Conservation (phyloP, 1,140 invertebrate species). For the Drosophila gunungcola region DNA sequence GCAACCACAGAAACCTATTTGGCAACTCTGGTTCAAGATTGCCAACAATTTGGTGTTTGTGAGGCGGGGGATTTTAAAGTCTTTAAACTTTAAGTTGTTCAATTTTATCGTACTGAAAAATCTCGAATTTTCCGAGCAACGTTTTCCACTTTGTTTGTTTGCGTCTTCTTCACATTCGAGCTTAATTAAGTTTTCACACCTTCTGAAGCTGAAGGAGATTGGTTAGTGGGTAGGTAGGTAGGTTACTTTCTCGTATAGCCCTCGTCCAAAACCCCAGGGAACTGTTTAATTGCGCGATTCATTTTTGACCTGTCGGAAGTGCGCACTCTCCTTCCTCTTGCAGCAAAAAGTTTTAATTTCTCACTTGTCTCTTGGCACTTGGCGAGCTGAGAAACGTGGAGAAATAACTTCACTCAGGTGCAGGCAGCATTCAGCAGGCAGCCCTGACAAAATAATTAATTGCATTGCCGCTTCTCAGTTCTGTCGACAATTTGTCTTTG, state of each 20-base stretch:
- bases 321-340: slow-evolving; percentile 9
- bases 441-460: slow-evolving; percentile 76
- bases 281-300: slow-evolving; percentile 78
- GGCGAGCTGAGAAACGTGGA: slow-evolving; percentile 7
- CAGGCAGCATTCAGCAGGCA: slow-evolving; percentile 36
- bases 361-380: slow-evolving; percentile 75
- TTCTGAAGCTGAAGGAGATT: slow-evolving; percentile 26
- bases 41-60: slow-evolving; percentile 15
- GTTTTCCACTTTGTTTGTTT: slow-evolving; percentile 22
- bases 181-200: slow-evolving; percentile 76
- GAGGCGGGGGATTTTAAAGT: slow-evolving; percentile 1
- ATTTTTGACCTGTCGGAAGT: slow-evolving; percentile 79
- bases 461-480: slow-evolving; percentile 69
- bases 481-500: slow-evolving; percentile 75
- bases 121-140: slow-evolving; percentile 16
- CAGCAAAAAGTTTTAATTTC: slow-evolving; percentile 73
- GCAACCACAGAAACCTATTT: slow-evolving; percentile 77
- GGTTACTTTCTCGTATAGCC: neutral
- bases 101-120: slow-evolving; percentile 8
- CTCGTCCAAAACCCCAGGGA: slow-evolving; percentile 23
- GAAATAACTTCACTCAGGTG: slow-evolving; percentile 28
- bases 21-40: slow-evolving; percentile 32
- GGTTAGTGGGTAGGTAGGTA: neutral
- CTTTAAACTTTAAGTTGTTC: slow-evolving; percentile 22
- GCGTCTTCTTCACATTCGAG: slow-evolving; percentile 39